phyloP scores from a whole-genome alignment of 2,888 invertebrate species.

The Ormyrus nitidulus region DNA sequence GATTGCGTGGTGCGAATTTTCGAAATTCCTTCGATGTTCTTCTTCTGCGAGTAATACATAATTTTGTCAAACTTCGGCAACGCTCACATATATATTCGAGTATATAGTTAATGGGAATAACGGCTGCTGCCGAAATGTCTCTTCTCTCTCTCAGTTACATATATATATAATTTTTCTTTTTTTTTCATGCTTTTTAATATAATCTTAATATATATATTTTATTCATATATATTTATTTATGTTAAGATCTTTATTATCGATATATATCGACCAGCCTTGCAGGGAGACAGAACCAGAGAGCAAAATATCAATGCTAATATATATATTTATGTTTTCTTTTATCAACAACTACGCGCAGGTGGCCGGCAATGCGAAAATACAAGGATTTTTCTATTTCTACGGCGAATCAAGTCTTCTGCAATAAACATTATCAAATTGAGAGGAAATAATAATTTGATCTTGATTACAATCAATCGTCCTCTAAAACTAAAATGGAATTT shows the following conservation, averaged over 20 bases:
- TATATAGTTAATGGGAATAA: conserved; percentile 34
- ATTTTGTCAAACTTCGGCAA: conserved; percentile 17
- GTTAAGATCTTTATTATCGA: conserved; percentile 20
- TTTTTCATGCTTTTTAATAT: conserved; percentile 1
- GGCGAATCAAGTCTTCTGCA: too few relatives aligned
- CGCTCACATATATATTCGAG: conserved; percentile 29
- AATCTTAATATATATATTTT: conserved; percentile 25
- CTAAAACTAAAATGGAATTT: too few relatives aligned
- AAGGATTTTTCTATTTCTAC: neutral
- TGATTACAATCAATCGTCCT: too few relatives aligned
- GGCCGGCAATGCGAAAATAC: neutral
- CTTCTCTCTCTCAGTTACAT: conserved; percentile 43
- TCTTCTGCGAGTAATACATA: neutral
- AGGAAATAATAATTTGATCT: too few relatives aligned
- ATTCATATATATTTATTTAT: conserved; percentile 33
- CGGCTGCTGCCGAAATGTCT: conserved; percentile 35
- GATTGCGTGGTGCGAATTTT: conserved; percentile 21
- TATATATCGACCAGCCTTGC: neutral
- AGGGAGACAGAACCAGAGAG: neutral
- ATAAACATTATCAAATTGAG: too few relatives aligned
- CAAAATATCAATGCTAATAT: conserved; percentile 12
- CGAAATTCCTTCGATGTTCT: conserved; percentile 1
- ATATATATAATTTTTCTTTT: conserved; percentile 19
- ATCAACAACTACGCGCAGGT: neutral
- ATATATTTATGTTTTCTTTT: neutral